Conservation (phyloP, 2,113 vertebrate species). For the Ardeotis arabs region DNA sequence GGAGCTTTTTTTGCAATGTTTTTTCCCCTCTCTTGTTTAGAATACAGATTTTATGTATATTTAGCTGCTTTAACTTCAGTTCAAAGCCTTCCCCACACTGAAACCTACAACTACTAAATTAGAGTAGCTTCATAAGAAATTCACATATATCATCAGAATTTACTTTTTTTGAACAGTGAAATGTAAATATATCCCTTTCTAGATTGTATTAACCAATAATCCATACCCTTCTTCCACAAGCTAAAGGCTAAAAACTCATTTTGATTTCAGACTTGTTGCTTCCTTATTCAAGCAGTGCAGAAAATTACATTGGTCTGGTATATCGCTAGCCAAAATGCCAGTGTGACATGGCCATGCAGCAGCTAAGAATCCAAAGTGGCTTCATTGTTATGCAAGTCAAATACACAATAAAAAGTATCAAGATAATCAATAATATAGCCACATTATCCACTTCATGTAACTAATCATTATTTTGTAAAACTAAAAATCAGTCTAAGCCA, state of each 20-base stretch:
- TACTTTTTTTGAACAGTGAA: background rate
- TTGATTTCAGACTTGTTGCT: background rate
- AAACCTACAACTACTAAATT: background rate
- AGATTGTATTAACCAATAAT: background rate
- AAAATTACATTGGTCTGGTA: background rate
- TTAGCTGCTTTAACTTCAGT: background rate
- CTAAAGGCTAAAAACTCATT: background rate
- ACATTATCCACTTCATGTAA: background rate
- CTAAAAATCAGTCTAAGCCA: background rate
- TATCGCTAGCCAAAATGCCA: background rate
- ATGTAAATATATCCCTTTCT: accelerated
- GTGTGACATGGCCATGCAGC: background rate
- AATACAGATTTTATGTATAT: background rate
- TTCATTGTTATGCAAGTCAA: background rate
- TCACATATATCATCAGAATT: background rate
- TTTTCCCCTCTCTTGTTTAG: background rate
- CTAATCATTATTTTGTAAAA: background rate
- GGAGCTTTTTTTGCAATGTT: background rate
- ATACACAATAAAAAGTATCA: accelerated
- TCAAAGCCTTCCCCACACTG: background rate
- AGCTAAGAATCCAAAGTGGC: background rate
- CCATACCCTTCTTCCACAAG: background rate
- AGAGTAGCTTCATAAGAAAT: background rate
- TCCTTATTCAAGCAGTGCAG: background rate
- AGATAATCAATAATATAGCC: background rate